Conservation (phyloP, 2,888 invertebrate genomes). For the Eupithecia tripunctaria region DNA sequence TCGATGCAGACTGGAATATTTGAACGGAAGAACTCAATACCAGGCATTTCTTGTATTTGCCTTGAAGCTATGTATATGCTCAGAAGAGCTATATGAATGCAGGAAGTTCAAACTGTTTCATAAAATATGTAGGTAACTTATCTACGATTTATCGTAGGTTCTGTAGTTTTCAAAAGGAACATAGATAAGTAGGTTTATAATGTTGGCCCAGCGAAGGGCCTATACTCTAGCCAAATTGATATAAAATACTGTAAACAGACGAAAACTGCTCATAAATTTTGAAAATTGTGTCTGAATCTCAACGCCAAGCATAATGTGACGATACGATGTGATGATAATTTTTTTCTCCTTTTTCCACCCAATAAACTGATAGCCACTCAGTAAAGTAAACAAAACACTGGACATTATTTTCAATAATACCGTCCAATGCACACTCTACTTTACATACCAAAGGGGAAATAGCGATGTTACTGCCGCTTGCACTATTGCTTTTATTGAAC, state of each 20-base stretch:
- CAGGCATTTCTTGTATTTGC: background rate
- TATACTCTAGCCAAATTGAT: too few species aligned
- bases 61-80: background rate
- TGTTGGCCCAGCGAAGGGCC: too few species aligned
- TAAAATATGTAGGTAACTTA: background rate
- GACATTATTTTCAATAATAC: slow-evolving; percentile 2
- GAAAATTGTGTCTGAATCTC: too few species aligned
- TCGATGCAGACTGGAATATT: background rate
- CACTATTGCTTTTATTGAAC: slow-evolving; percentile 3
- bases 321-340: too few species aligned
- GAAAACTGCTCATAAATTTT: too few species aligned
- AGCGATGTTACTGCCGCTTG: background rate
- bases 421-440: background rate
- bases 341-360: too few species aligned
- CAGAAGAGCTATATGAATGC: too few species aligned
- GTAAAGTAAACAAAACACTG: background rate
- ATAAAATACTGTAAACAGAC: too few species aligned
- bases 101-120: background rate
- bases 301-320: too few species aligned
- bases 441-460: slow-evolving; percentile 3
- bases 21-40: background rate
- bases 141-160: background rate
- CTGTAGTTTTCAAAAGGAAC: background rate
- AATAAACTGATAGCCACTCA: too few species aligned
- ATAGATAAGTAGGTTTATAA: too few species aligned